Conservation (phyloP, 2,888 invertebrate species). For the Griposia aprilina region DNA sequence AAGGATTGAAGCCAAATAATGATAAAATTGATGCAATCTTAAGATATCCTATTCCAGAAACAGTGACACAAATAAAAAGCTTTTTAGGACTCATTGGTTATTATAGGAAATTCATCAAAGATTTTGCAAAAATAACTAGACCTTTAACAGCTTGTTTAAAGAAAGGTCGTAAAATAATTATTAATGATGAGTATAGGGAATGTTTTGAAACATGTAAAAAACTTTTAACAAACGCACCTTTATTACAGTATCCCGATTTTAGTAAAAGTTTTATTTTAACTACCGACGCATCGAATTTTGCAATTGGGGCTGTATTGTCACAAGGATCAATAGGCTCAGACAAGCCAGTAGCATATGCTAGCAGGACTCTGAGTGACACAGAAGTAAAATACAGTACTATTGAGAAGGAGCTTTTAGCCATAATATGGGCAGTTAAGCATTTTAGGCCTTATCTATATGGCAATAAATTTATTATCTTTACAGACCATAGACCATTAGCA, state of each 20-base stretch:
- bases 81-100: too few species aligned
- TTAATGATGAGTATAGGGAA: not conserved
- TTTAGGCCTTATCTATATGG: too few species aligned
- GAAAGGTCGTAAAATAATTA: conserved; percentile 28
- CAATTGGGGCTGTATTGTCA: conserved; percentile 60
- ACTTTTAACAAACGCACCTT: not conserved
- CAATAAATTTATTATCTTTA: too few species aligned
- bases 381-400: conserved; percentile 20
- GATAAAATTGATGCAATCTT: too few species aligned
- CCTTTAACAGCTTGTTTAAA: conserved; percentile 1
- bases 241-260: conserved; percentile 58
- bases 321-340: conserved; percentile 45
- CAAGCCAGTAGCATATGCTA: conserved; percentile 56
- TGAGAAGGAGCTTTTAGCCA: too few species aligned
- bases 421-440: too few species aligned
- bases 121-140: conserved; percentile 67
- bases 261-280: conserved; percentile 36
- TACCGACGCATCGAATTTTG: conserved; percentile 62
- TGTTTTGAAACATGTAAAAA: not conserved
- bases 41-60: too few species aligned
- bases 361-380: conserved; percentile 16
- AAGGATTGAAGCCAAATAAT: too few species aligned
- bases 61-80: too few species aligned
- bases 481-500: too few species aligned
- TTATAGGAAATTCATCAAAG: not conserved